Conservation (phyloP, 2,113 vertebrate genomes). For the Sinosuthora webbiana region DNA sequence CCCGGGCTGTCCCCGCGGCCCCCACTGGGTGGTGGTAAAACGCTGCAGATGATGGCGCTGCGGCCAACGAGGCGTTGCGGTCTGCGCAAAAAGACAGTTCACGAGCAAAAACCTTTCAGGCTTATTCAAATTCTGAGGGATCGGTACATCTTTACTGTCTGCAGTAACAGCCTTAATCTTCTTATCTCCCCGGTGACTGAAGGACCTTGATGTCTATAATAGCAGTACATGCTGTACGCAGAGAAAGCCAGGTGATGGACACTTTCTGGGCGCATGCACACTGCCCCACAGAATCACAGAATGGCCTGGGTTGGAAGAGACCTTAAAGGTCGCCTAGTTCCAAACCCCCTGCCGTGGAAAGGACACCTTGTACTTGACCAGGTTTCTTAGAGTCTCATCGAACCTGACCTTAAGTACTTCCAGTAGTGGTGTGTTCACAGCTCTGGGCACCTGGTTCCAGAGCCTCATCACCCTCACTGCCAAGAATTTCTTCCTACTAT, state of each 20-base stretch:
- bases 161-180: neutral
- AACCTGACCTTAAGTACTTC: neutral
- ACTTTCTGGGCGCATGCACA: fast-evolving
- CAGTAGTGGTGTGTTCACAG: no score
- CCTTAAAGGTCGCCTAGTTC: neutral
- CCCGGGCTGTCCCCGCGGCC: neutral
- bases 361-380: neutral
- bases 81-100: fast-evolving
- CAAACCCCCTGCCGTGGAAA: neutral
- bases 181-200: neutral
- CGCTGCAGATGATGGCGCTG: neutral
- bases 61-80: fast-evolving
- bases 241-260: fast-evolving
- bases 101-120: fast-evolving
- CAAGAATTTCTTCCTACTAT: neutral
- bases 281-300: neutral
- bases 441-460: neutral
- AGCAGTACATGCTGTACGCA: fast-evolving
- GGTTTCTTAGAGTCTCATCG: neutral
- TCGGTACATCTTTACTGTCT: neutral
- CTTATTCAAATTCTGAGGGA: neutral
- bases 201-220: no score
- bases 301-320: neutral
- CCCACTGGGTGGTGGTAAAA: slow-evolving; percentile 32
- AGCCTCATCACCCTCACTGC: no score